Base-by-base conservation (phyloP, 35 echinoderm and acorn worm genomes). In the Lytechinus variegatus region DNA sequence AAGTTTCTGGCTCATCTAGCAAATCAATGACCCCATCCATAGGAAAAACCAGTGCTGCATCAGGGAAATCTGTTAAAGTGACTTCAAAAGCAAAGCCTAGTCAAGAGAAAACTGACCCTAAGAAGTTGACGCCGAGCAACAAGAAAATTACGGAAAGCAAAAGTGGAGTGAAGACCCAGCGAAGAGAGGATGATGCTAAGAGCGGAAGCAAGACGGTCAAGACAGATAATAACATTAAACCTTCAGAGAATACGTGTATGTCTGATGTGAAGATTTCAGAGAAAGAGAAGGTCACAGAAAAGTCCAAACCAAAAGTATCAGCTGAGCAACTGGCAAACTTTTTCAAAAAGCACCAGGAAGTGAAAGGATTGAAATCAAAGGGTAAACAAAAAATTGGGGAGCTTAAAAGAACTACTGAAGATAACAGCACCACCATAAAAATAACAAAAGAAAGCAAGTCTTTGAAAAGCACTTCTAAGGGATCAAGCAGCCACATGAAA, bases 241-340 rank as follows among this genome's bases (percentile, higher is more conserved):
- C 8, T 8, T 6, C 66, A 79, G n/a, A 79, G 21, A 24, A 7
- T 79, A 24, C 16, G 56, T 5, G 16, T 21, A 21, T 27, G 16
- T 54, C 8, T 21, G 0, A 94, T 54, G 28, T 56, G 28, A 44
- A 44, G 33, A 10, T 28, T 61, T 9, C 21, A 29, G 28, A 12
- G 9, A 86, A 71, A 11, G 61, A 61, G 16, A 71, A 71, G 21
- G 61, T 27, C 14, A 57, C 8, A 52, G n/a, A 27, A 28, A 61
- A 29, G 86, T 10, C 94, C 8, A 95, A 95, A 60, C 29, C 92
- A 94, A 92, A 87, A 54, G 94, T 96, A 16, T 96, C 96, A 21
- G 95, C 96, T 52, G 94, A 96, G 58, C 87, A 95, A 27, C 28
- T 96, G 21, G 94, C 87, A 53, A 54, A 29, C 52, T 96, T 96